Conservation (phyloP, 2,888 invertebrate genomes). For the Xestia c-nigrum region DNA sequence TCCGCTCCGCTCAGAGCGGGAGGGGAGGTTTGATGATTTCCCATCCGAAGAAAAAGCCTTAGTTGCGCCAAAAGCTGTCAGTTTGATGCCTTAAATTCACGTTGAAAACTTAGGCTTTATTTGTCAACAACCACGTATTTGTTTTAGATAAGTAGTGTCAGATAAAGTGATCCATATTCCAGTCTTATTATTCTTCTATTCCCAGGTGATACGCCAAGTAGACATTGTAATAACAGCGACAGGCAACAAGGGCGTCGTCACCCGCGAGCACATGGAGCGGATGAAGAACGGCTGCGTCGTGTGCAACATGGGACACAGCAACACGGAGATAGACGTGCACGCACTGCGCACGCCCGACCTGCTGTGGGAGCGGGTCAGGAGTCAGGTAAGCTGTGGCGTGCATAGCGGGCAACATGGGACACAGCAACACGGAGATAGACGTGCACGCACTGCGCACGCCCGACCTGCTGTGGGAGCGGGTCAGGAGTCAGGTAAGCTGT, state of each 20-base stretch:
- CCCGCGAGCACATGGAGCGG: slow-evolving; percentile 98
- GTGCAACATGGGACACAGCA: slow-evolving; percentile 99
- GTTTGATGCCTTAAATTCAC: too few relatives aligned
- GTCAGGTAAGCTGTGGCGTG: slow-evolving; percentile 91
- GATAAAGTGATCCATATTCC: not conserved
- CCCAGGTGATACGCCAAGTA: slow-evolving; percentile 93
- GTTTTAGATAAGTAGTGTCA: too few relatives aligned
- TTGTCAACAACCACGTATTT: too few relatives aligned
- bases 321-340: slow-evolving; percentile 98
- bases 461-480: slow-evolving; percentile 99
- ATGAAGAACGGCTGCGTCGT: slow-evolving; percentile 99
- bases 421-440: slow-evolving; percentile 98
- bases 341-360: slow-evolving; percentile 97
- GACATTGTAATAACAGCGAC: slow-evolving; percentile 99
- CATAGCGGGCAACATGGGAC: slow-evolving; percentile 97
- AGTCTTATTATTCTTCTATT: not conserved
- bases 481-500: slow-evolving; percentile 94
- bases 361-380: slow-evolving; percentile 99
- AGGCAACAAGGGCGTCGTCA: slow-evolving; percentile 99
- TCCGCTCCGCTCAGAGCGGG: too few relatives aligned
- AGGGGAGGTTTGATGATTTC: too few relatives aligned
- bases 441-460: slow-evolving; percentile 98
- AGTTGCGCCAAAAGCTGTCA: too few relatives aligned
- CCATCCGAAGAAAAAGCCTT: too few relatives aligned
- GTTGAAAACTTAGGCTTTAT: too few relatives aligned